Base-by-base conservation (phyloP, 2,888 invertebrate species). In the Prostheceraeus crozeri region DNA sequence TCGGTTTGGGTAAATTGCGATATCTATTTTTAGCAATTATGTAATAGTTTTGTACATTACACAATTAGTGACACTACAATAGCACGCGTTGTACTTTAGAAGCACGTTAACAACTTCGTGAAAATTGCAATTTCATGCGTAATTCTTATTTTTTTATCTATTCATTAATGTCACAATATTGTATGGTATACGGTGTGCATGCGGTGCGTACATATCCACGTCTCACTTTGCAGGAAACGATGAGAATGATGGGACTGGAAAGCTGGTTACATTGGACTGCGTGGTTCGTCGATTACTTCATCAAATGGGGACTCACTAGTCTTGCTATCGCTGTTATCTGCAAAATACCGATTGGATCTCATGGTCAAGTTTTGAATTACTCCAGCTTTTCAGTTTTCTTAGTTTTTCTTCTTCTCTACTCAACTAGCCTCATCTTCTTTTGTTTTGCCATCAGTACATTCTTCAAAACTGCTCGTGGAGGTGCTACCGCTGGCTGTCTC, bases 241-340 rank as follows among this genome's bases (percentile, higher is more conserved):
- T 89, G 86, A 88, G 87, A 79, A 86, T 89, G 77, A 88, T 89
- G 85, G 90, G 90, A 1, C 77, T 90, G 27, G 81, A 83, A 30
- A 84, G 84, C 57, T 87, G 86, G 84, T 77, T 88, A 65, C 85
- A 89, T 69, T 89, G 89, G 88, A 72, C 81, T 0, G 86, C 87
- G 1, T 89, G 89, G 87, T 88, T 87, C 74, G 78, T 83, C 40
- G 86, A 87, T 71, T 84, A 84, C 59, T 82, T 87, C 65, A 66
- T 84, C 2, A 83, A 84, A 69, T 78, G 85, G 58, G 66, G 83
- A 1, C 71, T 85, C 35, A 81, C 84, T 0, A 78, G 83, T 0
- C 65, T 79, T 11, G 63, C 79, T 25, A 76, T 80, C 65, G 74
- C 77, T 1, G 31, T 76, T 4, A 67, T 75, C 65, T 65, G 74